Conservation (phyloP, 1,140 invertebrate genomes). For the Ylistrum balloti region DNA sequence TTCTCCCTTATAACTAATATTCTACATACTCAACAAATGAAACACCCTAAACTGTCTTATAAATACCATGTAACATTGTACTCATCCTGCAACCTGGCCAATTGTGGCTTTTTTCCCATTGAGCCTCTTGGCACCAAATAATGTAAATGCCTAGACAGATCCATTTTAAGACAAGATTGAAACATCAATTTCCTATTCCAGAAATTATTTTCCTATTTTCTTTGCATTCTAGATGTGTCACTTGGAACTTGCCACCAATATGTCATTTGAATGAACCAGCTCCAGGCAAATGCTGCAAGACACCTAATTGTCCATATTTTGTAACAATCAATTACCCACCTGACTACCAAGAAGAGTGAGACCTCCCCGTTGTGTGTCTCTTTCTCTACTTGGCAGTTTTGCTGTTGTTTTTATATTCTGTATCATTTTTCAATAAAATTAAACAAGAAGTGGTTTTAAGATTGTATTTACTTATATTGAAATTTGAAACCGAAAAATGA, state of each 20-base stretch:
- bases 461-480: too few species aligned
- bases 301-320: conserved; percentile 52
- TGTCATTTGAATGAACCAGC: conserved; percentile 51
- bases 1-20: too few species aligned
- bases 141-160: too few species aligned
- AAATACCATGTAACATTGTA: too few species aligned
- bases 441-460: background rate
- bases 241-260: conserved; percentile 50
- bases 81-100: too few species aligned
- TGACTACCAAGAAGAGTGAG: conserved; percentile 45
- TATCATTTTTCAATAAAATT: conserved; percentile 19
- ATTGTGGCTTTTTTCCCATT: too few species aligned
- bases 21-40: too few species aligned
- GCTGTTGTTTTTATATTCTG: background rate
- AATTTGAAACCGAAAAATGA: too few species aligned
- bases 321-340: conserved; percentile 51
- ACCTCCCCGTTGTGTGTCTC: background rate
- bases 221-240: conserved; percentile 52
- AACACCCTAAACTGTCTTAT: too few species aligned
- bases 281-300: conserved; percentile 59
- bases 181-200: too few species aligned
- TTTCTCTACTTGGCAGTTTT: background rate
- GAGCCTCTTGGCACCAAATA: too few species aligned
- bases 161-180: too few species aligned
- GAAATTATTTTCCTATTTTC: background rate